phyloP scores from a whole-genome alignment of 2,797 vertebrate genomes.

The Naso thynnoides region DNA sequence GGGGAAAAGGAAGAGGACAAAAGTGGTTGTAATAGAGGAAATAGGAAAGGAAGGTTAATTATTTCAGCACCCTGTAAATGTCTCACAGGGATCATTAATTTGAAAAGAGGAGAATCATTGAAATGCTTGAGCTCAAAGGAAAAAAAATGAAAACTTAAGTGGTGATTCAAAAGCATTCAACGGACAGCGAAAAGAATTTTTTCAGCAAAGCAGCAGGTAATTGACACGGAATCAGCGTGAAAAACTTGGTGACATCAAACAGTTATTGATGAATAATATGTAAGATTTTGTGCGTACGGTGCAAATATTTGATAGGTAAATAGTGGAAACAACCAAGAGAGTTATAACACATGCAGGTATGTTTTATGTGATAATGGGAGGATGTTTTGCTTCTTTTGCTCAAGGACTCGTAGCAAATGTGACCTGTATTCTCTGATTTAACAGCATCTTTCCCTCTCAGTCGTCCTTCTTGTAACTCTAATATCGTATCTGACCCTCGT shows the following conservation, averaged over 20 bases:
- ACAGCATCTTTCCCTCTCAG: neutral
- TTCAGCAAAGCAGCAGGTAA: neutral
- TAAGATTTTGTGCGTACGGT: too few species aligned
- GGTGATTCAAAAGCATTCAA: slow-evolving; percentile 22
- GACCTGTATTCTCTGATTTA: neutral
- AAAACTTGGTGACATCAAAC: neutral
- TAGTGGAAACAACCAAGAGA: neutral
- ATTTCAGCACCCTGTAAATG: slow-evolving; percentile 43
- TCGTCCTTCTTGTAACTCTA: neutral
- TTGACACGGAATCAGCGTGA: neutral
- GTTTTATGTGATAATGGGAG: neutral
- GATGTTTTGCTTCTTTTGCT: neutral
- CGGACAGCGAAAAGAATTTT: neutral
- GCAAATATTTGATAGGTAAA: neutral
- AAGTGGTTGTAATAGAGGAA: slow-evolving; percentile 33
- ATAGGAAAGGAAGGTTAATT: slow-evolving; percentile 63
- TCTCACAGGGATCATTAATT: slow-evolving; percentile 29
- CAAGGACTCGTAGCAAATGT: neutral
- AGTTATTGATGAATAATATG: neutral
- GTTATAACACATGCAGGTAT: neutral
- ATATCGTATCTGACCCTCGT: neutral
- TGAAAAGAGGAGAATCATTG: slow-evolving; percentile 22
- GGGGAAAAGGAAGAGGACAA: slow-evolving; percentile 30
- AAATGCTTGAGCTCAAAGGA: neutral
- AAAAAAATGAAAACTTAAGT: neutral